Conservation (phyloP, 1,140 invertebrate genomes). For the Drosophila funebris region DNA sequence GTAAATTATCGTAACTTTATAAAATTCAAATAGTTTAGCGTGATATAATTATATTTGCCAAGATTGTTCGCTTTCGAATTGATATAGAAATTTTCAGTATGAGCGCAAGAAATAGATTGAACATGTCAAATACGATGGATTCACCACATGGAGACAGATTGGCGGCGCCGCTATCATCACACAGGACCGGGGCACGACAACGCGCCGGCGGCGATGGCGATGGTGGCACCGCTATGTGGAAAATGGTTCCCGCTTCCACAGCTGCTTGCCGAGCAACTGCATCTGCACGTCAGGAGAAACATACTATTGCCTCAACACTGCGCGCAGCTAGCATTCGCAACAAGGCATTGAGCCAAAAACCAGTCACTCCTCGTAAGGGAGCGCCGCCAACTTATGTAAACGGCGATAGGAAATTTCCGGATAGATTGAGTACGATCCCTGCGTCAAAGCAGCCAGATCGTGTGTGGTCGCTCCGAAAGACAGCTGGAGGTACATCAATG, state of each 20-base stretch:
- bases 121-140: background rate
- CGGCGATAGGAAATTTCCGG: background rate
- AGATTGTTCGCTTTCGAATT: conserved; percentile 27
- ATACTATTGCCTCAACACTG: conserved; percentile 59
- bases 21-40: conserved; percentile 21
- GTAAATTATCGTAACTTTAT: conserved; percentile 21
- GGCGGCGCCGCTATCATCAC: conserved; percentile 53
- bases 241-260: background rate
- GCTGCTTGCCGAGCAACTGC: background rate
- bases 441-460: conserved; percentile 17
- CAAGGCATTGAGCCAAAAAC: conserved; percentile 1
- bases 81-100: conserved; percentile 34
- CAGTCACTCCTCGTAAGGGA: conserved; percentile 2
- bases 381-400: background rate
- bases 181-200: conserved; percentile 40
- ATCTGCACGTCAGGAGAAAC: conserved; percentile 36
- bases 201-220: conserved; percentile 61
- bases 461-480: conserved; percentile 18
- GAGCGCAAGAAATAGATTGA: conserved; percentile 7
- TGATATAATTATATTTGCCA: background rate
- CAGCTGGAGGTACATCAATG: background rate
- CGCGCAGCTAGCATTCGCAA: conserved; percentile 49
- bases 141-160: conserved; percentile 22
- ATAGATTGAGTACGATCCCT: background rate
- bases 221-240: conserved; percentile 57